Conservation (phyloP, 1,140 invertebrate species). For the Ladona fulva region DNA sequence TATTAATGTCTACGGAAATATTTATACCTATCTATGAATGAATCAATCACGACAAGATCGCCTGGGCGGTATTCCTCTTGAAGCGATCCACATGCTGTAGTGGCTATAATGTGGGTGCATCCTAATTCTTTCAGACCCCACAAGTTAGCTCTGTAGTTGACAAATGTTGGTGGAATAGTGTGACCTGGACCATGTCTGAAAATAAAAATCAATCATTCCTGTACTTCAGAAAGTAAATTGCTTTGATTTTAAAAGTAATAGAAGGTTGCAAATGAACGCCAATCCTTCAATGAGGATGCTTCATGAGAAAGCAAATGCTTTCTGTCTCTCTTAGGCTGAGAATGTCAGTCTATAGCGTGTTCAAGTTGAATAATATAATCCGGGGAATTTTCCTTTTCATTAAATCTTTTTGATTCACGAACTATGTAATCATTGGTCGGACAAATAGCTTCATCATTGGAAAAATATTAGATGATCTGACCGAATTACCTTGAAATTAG, state of each 20-base stretch:
- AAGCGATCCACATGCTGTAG: conserved; percentile 88
- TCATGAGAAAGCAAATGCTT: too few species aligned
- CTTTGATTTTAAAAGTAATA: too few species aligned
- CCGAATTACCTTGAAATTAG: conserved; percentile 58
- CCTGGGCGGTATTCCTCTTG: conserved; percentile 79
- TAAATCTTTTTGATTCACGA: too few species aligned
- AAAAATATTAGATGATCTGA: not conserved
- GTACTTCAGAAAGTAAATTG: conserved; percentile 7
- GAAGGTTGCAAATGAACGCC: too few species aligned
- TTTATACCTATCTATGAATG: conserved; percentile 81
- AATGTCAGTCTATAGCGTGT: too few species aligned
- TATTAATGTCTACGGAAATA: too few species aligned
- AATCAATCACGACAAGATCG: conserved; percentile 81
- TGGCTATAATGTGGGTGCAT: conserved; percentile 86
- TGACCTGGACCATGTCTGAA: conserved; percentile 81
- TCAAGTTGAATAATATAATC: not conserved
- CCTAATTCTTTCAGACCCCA: conserved; percentile 81
- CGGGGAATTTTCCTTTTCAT: not conserved
- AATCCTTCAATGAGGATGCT: too few species aligned
- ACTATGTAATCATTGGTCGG: too few species aligned
- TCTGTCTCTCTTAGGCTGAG: too few species aligned
- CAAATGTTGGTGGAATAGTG: conserved; percentile 62
- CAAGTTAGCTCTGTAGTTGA: conserved; percentile 96
- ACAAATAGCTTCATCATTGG: too few species aligned
- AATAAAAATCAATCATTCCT: conserved; percentile 18